Evolutionary conservation across 2,113 vertebrate genomes (phyloP), one percentile per base, ranked within the genome.

Genomic region (Morone chrysops): DNA sequence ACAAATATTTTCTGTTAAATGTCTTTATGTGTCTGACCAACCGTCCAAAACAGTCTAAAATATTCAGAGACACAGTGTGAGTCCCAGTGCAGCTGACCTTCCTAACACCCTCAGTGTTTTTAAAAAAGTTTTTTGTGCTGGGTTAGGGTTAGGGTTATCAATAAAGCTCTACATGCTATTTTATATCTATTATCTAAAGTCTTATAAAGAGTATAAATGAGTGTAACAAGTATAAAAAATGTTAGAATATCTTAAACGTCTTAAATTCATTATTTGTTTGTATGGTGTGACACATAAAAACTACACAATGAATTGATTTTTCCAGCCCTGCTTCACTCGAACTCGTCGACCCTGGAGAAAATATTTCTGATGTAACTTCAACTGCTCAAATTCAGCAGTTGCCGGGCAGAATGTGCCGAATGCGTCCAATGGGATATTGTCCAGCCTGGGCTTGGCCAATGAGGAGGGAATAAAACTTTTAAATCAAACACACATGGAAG

Each of bases 361-460:
- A 36, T 41, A 40, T 41, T 60, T 63, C 38, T 62, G 76, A 80
- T 62, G 80, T 5, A 83, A 73, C 70, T 60, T 73, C 62, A 16
- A 1, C 47, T 59, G 14, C 51, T 67, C 5, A n/a, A 36, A 18
- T 57, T 70, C 14, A 75, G 83, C 14, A 75, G 86, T 75, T 65
- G 67, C 74, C 62, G 50, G 82, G 79, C 77, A 84, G 79, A 82
- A 56, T n/a, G 17, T 4, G 4, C n/a, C 57, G 51, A 54, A n/a
- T 2, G 53, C 5, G 59, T 60, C 75, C 78, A 86, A 62, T 83
- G 43, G 75, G n/a, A 51, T 54, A 40, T 67, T 5, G 43, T 9
- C n/a, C 14, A 14, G 2, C 61, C 31, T 1, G 63, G 16, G 43
- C 60, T 85, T 61, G 2, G 70, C 83, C 89, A 84, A 71, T 70